These are phyloP conservation scores for Eidolon dupreanum DNA, from an alignment of 2,797 vertebrate genomes.

Conservation along the genomic window DNA sequence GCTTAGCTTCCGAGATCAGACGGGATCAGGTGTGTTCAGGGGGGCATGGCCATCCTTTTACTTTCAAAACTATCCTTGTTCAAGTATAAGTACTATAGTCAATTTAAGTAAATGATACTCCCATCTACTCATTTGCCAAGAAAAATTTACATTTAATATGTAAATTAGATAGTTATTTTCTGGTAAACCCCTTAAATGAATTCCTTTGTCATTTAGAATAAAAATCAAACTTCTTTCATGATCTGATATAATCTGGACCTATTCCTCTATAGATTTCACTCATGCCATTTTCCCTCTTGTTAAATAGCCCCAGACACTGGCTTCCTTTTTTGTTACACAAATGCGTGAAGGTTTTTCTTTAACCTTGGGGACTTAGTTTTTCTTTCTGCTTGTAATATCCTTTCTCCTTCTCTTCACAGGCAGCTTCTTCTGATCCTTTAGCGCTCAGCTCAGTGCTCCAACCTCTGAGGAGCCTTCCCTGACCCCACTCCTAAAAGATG, in stretches of 20 bases:
- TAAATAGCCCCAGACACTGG: accelerated
- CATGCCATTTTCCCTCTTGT: neutral
- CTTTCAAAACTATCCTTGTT: neutral
- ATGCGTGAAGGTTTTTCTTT: neutral
- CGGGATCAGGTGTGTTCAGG: too few relatives aligned
- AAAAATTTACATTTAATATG: neutral
- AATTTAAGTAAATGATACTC: neutral
- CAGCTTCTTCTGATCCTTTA: neutral
- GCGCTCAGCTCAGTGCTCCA: neutral
- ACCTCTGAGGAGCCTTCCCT: neutral
- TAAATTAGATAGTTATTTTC: neutral
- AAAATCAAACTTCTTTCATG: neutral
- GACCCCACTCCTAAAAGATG: accelerated
- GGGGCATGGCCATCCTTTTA: neutral
- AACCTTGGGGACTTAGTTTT: neutral
- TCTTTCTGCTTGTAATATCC: neutral
- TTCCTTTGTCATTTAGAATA: neutral
- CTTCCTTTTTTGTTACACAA: neutral
- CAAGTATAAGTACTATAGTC: neutral
- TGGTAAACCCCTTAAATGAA: neutral
- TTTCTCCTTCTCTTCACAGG: neutral
- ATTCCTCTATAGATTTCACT: neutral
- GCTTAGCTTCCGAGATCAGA: too few relatives aligned
- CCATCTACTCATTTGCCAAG: neutral
- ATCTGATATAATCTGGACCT: neutral